Base-by-base conservation (phyloP, 2,888 invertebrate genomes). In the Scrobipalpa costella region DNA sequence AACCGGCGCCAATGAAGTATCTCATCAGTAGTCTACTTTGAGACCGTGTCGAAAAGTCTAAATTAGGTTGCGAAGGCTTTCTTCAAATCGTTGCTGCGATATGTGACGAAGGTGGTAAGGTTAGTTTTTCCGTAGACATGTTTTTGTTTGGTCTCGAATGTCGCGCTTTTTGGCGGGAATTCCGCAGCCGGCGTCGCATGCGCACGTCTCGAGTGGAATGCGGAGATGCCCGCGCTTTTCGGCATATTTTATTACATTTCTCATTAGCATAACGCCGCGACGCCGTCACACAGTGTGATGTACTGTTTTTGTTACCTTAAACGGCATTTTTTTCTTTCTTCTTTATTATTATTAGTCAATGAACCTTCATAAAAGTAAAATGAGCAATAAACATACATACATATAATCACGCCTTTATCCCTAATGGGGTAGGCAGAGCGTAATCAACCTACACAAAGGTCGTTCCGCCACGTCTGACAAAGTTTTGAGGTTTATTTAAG, bases 221-320 rank as follows among this genome's bases (percentile, higher is more conserved):
- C 90, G 90, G 90, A 90, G 90, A 89, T 86, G 86, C 81, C 80
- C 83, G 79, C 77, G 71, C 72, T 77, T 80, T 84, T 84, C 75
- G 84, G 77, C 78, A 78, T 75, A 78, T 79, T 77, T 75, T 73
- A 73, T 75, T 73, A 73, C 70, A 75, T 76, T 77, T 72, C 77
- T 79, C 68, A 86, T 89, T 88, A 83, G 71, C 87, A 87, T 88
- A 83, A 73, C 70, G 69, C 73, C 77, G 78, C 80, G 78, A 74
- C 72, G 71, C 70, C 76, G 77, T 69, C 66, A 65, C 65, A 66
- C 67, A 63, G 66, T 63, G 66, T 66, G 69, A 66, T 68, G 65
- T 65, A 67, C 70, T 44, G 69, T 40, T 58, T 17, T 21, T 11
- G 11, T 13, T 27, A 27, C 21, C 21, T 13, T 13, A 13, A 21